Percentiles rank a stretch among this genome's conserved stretches.
phyloP scores from a whole-genome alignment of 2,888 invertebrate genomes.

The Catocala fraxini region DNA sequence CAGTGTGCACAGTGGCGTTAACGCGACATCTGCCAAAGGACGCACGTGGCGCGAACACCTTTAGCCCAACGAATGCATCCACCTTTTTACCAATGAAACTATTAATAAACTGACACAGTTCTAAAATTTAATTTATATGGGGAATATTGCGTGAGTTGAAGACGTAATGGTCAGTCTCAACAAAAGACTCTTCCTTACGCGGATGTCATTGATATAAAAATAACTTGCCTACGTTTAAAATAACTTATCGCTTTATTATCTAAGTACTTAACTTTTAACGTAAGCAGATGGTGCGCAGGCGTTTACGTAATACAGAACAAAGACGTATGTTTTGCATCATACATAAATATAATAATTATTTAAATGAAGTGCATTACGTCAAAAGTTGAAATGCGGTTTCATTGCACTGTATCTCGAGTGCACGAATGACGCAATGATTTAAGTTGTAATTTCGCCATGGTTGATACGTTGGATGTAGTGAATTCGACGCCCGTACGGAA shows the following conservation, averaged over 20 bases:
- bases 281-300: neutral
- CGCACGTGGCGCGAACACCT: slow-evolving; percentile 82
- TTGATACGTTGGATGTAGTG: too few species aligned
- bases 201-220: neutral
- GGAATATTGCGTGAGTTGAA: slow-evolving; percentile 27
- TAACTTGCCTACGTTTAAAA: neutral
- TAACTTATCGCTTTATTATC: neutral
- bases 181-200: slow-evolving; percentile 8
- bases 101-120: slow-evolving; percentile 77
- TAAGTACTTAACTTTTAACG: neutral
- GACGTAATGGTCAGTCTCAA: slow-evolving; percentile 18
- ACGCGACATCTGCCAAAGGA: slow-evolving; percentile 70
- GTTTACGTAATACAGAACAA: too few species aligned
- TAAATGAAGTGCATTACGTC: too few species aligned
- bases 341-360: too few species aligned
- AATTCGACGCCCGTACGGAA: too few species aligned
- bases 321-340: too few species aligned
- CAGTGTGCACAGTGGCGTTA: slow-evolving; percentile 28
- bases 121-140: slow-evolving; percentile 59
- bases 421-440: too few species aligned
- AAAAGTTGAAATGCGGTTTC: too few species aligned
- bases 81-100: slow-evolving; percentile 74
- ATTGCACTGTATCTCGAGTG: too few species aligned
- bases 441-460: too few species aligned
- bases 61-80: slow-evolving; percentile 72